Evolutionary conservation across 92 coral and sea anemone genomes (phyloP), one percentile per base, ranked within the genome.

Genomic region (Parazoanthus darwini): DNA sequence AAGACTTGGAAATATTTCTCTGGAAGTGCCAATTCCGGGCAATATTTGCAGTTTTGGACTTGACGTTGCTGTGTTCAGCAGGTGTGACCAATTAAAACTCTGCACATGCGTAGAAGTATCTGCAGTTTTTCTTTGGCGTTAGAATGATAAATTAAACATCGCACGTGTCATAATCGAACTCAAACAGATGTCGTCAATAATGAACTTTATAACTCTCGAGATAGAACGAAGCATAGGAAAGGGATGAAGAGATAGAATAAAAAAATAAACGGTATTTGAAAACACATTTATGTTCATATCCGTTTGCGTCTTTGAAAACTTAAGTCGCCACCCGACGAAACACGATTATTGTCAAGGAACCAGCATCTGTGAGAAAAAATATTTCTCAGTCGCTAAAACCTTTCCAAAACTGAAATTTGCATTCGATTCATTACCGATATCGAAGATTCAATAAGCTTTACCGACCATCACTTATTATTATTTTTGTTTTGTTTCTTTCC

Each of bases 181-280:
- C 79, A 66, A 88, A 91, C 98, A 95, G 98, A 95, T 95, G 98
- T 91, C 91, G 79, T 73, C 78, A n/a, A 90, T 94, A 95, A 95
- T 93, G 68, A 84, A 84, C 87, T 84, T 72, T 65, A 39, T 70
- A 82, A 82, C 76, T 42, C 86, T 82, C 56, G 50, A 82, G 86
- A 66, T n/a, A 29, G 58, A 63, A 63, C 78, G 87, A 46, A 72
- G 65, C 67, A 37, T 8, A n/a, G 80, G 18, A 70, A 33, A 15
- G n/a, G 26, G 79, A 71, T 35, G 26, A 71, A 71, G 68, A 46
- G 51, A 54, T 33, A 51, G 36, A 71, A 72, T 18, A 84, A 37
- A 63, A 63, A 29, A 79, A 39, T 70, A 63, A 70, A 71, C 87
- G 35, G 16, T 56, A 70, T 8, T 70, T 10, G 86, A 82, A 68